phyloP scores from a whole-genome alignment of 2,888 invertebrate species.

The Cheilosia impressa region DNA sequence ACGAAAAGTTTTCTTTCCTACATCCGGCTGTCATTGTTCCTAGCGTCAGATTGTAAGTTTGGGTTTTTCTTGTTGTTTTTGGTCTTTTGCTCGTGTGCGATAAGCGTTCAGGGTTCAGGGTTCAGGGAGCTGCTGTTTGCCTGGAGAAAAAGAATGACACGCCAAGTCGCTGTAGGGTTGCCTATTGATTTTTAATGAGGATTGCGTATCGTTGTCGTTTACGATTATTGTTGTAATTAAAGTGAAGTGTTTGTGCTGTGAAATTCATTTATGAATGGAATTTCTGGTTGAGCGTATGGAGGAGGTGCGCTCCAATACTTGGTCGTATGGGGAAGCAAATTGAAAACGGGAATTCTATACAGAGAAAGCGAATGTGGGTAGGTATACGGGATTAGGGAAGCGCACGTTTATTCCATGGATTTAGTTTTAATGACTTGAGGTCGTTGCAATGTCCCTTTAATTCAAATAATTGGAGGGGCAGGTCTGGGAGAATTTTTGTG shows the following conservation, averaged over 20 bases:
- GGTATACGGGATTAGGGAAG: constrained; percentile 47
- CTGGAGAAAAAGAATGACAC: constrained; percentile 52
- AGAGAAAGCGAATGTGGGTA: background rate
- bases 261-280: constrained; percentile 57
- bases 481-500: background rate
- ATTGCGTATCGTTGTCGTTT: constrained; percentile 69
- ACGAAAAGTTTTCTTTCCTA: constrained; percentile 39
- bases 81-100: background rate
- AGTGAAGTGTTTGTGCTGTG: constrained; percentile 65
- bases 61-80: background rate
- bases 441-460: constrained; percentile 14
- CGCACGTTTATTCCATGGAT: constrained; percentile 57
- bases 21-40: constrained; percentile 58
- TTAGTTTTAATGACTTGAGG: constrained; percentile 47
- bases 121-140: background rate
- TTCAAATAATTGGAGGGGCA: constrained; percentile 30
- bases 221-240: constrained; percentile 73
- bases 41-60: constrained; percentile 54
- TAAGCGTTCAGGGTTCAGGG: background rate
- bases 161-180: constrained; percentile 54
- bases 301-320: constrained; percentile 18
- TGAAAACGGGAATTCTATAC: background rate
- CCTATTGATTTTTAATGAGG: constrained; percentile 74
- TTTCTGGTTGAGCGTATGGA: background rate
- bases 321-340: constrained; percentile 12